Base-by-base conservation (phyloP, 2,888 invertebrate species). In the Junonia oenone region DNA sequence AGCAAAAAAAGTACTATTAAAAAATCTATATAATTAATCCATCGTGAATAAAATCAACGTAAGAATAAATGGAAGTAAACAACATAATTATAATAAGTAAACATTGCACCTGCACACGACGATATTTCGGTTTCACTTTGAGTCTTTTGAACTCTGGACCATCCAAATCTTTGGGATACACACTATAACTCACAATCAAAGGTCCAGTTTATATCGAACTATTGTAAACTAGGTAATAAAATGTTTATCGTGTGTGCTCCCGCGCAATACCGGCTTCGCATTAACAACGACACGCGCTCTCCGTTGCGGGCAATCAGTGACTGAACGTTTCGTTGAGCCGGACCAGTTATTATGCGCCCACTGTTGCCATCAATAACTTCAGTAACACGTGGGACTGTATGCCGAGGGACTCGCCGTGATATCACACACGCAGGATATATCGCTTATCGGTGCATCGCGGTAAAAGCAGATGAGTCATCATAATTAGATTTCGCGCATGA, bases 331-430 rank as follows among this genome's bases (percentile, higher is more conserved):
- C 66, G 71, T 71, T 66, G 73, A 63, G 74, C 63, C 81, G 82
- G 75, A 81, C 81, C 85, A 85, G 87, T 89, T 89, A 88, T 88
- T 83, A 88, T 88, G 88, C 88, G 85, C 83, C 84, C 84, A 86
- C 84, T 72, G 80, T 74, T 75, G 76, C 79, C 83, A 77, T 82
- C 84, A 80, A 85, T 82, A 85, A 78, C 77, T 81, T 75, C 73
- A 76, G 76, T 67, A 78, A 78, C 88, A 90, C 89, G 88, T 90
- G 89, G 86, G 81, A 78, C 78, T 68, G 73, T 72, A 69, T 72
- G 72, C 65, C 67, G 63, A 67, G 65, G 69, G 67, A 65, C 66
- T 57, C 64, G 64, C 60, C 66, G 69, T 72, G 76, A 71, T 81
- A 82, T 78, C 77, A 75, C 77, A 75, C 77, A 76, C 74, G 76